A percentile compares a stretch with the other conserved stretches of the same genome.
These are phyloP conservation scores for Sternarchorhynchus goeldii DNA, from an alignment of 2,797 vertebrate genomes.

Conservation along the genomic window DNA sequence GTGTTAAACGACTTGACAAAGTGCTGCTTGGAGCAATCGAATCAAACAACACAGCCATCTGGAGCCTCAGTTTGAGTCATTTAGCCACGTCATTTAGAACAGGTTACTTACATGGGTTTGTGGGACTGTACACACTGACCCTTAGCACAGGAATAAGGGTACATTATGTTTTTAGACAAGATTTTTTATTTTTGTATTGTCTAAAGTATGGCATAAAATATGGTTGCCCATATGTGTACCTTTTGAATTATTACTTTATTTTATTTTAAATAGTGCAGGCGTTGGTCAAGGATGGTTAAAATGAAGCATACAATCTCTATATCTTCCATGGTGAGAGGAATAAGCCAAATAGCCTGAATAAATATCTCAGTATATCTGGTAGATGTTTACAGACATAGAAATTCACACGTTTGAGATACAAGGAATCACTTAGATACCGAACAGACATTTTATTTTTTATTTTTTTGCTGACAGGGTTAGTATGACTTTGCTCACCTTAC, in stretches of 20 bases:
- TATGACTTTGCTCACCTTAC: neutral
- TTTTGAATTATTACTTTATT: neutral
- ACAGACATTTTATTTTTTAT: neutral
- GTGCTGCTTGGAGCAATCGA: constrained; percentile 23
- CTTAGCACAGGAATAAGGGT: neutral
- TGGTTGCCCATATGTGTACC: too few species aligned
- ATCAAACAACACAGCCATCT: constrained; percentile 6
- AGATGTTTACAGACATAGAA: constrained; percentile 41
- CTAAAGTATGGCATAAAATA: neutral
- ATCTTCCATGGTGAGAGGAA: constrained; percentile 71
- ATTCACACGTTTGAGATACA: neutral
- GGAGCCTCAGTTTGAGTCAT: neutral
- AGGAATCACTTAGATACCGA: constrained; percentile 10
- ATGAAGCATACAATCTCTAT: constrained; percentile 19
- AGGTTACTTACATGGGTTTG: neutral
- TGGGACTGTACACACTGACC: neutral
- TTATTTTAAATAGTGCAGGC: neutral
- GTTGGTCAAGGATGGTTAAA: neutral
- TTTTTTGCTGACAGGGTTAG: constrained; percentile 5
- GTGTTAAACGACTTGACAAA: constrained; percentile 15
- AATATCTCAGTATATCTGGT: constrained; percentile 53
- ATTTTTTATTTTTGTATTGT: too few species aligned
- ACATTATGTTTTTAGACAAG: too few species aligned
- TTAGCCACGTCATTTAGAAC: neutral
- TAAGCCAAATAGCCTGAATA: constrained; percentile 74